Conservation (phyloP, 2,888 invertebrate species). For the Agrypnus murinus region DNA sequence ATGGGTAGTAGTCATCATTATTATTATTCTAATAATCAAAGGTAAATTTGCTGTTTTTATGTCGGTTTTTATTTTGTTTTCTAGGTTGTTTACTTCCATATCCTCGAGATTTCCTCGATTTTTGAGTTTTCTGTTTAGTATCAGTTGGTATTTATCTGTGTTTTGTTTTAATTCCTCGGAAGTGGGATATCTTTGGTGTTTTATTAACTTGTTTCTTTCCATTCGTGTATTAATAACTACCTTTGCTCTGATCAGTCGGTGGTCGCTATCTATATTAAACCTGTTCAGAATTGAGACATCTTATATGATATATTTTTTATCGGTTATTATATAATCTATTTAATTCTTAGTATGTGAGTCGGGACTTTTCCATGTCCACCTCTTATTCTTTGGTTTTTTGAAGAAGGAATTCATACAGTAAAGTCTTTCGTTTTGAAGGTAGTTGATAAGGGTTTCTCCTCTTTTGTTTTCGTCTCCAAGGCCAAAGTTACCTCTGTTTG, state of each 20-base stretch:
- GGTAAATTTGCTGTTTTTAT: slow-evolving; percentile 1
- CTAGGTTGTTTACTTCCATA: not conserved
- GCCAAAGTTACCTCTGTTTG: not conserved
- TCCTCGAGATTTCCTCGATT: not conserved
- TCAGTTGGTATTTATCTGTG: not conserved
- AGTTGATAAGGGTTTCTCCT: slow-evolving; percentile 6
- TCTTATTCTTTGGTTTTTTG: not conserved
- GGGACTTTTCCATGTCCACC: slow-evolving; percentile 8
- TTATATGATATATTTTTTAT: not conserved
- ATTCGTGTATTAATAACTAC: not conserved
- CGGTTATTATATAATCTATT: slow-evolving; percentile 6
- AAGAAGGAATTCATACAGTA: slow-evolving; percentile 12
- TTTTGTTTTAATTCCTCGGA: not conserved
- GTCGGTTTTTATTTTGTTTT: not conserved
- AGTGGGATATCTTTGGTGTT: not conserved
- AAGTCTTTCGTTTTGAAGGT: slow-evolving; percentile 1
- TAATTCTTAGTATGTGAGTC: not conserved
- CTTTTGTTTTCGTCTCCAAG: not conserved
- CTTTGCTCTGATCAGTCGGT: not conserved
- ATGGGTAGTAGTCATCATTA: too few relatives aligned
- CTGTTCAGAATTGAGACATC: not conserved
- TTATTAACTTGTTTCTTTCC: slow-evolving; percentile 3
- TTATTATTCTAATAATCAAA: too few relatives aligned
- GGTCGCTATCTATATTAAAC: not conserved
- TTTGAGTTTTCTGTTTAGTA: not conserved